Conservation (phyloP, 2,797 vertebrate species). For the Enteromius paludinosus region DNA sequence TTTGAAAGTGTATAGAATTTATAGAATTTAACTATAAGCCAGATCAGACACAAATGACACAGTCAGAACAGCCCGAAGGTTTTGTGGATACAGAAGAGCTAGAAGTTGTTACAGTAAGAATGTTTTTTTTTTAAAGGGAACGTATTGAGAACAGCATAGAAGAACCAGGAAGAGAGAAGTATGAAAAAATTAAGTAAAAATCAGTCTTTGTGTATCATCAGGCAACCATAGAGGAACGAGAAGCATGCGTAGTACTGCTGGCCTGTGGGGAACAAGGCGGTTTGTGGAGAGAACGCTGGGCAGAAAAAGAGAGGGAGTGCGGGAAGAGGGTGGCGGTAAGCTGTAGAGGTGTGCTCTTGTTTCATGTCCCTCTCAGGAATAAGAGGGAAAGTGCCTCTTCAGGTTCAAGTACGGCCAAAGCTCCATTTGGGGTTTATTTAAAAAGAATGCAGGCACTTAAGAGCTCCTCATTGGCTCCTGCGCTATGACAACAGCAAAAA, state of each 20-base stretch:
- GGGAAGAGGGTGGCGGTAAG: conserved; percentile 56
- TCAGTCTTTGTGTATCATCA: not conserved
- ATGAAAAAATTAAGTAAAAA: not conserved
- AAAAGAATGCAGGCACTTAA: conserved; percentile 75
- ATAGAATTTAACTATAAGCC: not conserved
- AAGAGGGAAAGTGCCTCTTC: conserved; percentile 73
- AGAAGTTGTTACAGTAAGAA: not conserved
- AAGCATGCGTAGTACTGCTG: not conserved
- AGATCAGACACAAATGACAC: conserved; percentile 1
- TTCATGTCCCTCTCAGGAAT: conserved; percentile 74
- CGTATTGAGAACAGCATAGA: not conserved
- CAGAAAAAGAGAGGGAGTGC: conserved; percentile 50
- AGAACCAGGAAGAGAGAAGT: not conserved
- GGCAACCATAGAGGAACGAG: not conserved
- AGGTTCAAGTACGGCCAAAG: conserved; percentile 72
- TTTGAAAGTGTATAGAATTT: not conserved
- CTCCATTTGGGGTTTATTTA: conserved; percentile 78
- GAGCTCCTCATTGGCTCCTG: conserved; percentile 69
- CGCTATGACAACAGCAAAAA: conserved; percentile 57
- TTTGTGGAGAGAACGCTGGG: conserved; percentile 43
- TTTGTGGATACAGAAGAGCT: not conserved
- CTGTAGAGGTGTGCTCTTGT: conserved; percentile 62
- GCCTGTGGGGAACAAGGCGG: not conserved
- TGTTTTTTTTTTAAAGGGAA: no score
- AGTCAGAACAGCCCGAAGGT: conserved; percentile 18